Evolutionary conservation across 1,140 invertebrate species (phyloP).

Genomic region (Macrotrachela quadricornifera): DNA sequence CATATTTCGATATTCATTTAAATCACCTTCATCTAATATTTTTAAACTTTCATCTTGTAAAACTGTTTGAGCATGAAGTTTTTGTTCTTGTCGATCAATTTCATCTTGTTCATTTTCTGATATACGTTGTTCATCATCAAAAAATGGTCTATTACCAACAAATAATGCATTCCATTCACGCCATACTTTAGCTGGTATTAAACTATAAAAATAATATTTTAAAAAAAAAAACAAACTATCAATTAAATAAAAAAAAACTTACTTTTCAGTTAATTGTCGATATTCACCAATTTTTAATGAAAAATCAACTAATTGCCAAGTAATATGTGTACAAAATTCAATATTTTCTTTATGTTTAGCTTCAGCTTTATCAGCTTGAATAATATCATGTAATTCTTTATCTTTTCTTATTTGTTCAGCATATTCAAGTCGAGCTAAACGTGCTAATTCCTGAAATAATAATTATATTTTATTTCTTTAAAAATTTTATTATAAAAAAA

Average conservation of each 20-base stretch:
- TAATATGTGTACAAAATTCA: conserved; percentile 19
- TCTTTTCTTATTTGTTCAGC: conserved; percentile 22
- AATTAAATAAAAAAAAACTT: too few relatives aligned
- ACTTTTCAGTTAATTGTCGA: conserved; percentile 23
- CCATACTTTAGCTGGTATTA: conserved; percentile 25
- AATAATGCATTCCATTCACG: conserved; percentile 27
- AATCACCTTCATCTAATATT: conserved; percentile 26
- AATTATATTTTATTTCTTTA: too few relatives aligned
- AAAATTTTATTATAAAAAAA: too few relatives aligned
- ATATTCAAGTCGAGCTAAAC: conserved; percentile 22
- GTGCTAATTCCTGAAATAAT: conserved; percentile 18
- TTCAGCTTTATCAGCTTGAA: conserved; percentile 22
- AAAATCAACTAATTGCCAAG: conserved; percentile 24
- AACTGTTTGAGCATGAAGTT: conserved; percentile 19
- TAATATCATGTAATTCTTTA: conserved; percentile 21
- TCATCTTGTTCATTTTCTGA: conserved; percentile 8
- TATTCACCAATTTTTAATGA: conserved; percentile 25
- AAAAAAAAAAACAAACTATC: too few relatives aligned
- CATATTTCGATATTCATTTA: conserved; percentile 28
- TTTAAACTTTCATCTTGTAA: conserved; percentile 23
- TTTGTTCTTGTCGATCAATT: conserved; percentile 5
- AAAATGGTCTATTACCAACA: conserved; percentile 19
- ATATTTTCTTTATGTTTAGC: conserved; percentile 23
- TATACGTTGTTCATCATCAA: conserved; percentile 11
- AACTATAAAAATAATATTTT: background rate